A percentile compares a stretch with the other conserved stretches of the same genome.
Conservation (phyloP, 2,888 invertebrate genomes). For the Catocala sponsa region DNA sequence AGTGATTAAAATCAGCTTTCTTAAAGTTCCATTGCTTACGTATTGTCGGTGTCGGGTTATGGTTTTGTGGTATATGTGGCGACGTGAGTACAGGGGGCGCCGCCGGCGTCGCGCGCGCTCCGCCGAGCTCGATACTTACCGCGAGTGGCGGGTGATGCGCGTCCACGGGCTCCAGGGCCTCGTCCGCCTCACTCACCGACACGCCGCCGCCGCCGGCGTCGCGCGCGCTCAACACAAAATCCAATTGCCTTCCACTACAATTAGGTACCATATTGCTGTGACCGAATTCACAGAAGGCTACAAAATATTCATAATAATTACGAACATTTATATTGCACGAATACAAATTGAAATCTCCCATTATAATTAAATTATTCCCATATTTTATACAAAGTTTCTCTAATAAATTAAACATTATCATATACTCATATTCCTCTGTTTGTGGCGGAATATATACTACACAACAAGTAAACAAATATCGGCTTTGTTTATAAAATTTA, state of each 20-base stretch:
- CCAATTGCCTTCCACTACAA: too few species aligned
- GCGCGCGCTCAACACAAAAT: constrained; percentile 13
- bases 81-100: too few species aligned
- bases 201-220: constrained; percentile 3
- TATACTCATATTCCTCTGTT: too few species aligned
- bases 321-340: constrained; percentile 1
- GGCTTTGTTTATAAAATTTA: too few species aligned
- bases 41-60: neutral
- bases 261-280: constrained; percentile 9
- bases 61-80: neutral
- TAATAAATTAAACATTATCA: too few species aligned
- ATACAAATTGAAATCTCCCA: neutral
- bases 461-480: too few species aligned
- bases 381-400: constrained; percentile 3
- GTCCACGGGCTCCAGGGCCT: too few species aligned
- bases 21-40: constrained; percentile 6
- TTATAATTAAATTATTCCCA: neutral
- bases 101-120: neutral
- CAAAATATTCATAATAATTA: neutral
- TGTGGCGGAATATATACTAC: too few species aligned
- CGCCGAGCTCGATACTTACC: neutral
- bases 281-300: constrained; percentile 18
- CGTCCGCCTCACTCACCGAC: constrained; percentile 22
- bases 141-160: too few species aligned
- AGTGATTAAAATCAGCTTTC: constrained; percentile 4